These are phyloP conservation scores for Halcyon badia DNA, from an alignment of 2,797 vertebrate species.

Conservation along the genomic window DNA sequence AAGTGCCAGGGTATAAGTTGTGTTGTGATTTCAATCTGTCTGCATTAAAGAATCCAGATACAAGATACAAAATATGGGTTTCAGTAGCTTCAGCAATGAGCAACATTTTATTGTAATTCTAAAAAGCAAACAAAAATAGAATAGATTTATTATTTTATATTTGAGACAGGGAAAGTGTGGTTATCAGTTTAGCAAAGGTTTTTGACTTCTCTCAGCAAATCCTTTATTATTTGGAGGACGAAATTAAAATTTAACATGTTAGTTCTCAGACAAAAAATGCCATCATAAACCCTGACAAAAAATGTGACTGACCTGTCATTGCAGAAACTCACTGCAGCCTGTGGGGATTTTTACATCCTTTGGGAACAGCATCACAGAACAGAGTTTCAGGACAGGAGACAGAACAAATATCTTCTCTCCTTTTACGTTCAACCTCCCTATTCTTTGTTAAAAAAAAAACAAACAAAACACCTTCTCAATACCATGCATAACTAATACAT, in stretches of 20 bases:
- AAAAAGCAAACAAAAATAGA: neutral
- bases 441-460: neutral
- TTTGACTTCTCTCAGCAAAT: neutral
- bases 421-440: neutral
- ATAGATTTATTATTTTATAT: neutral
- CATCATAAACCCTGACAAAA: neutral
- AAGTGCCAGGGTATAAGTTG: neutral
- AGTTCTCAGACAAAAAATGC: neutral
- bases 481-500: neutral
- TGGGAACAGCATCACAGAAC: neutral
- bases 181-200: neutral
- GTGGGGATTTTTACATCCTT: neutral
- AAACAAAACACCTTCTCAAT: neutral
- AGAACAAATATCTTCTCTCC: neutral
- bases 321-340: neutral
- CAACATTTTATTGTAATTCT: neutral
- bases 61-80: neutral
- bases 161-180: neutral
- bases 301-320: neutral
- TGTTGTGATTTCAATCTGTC: neutral
- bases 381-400: neutral
- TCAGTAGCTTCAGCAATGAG: neutral
- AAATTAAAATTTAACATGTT: neutral
- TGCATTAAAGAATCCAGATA: neutral
- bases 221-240: neutral